Base-by-base conservation (phyloP, 2,888 invertebrate genomes). In the Sabatieria punctata region DNA sequence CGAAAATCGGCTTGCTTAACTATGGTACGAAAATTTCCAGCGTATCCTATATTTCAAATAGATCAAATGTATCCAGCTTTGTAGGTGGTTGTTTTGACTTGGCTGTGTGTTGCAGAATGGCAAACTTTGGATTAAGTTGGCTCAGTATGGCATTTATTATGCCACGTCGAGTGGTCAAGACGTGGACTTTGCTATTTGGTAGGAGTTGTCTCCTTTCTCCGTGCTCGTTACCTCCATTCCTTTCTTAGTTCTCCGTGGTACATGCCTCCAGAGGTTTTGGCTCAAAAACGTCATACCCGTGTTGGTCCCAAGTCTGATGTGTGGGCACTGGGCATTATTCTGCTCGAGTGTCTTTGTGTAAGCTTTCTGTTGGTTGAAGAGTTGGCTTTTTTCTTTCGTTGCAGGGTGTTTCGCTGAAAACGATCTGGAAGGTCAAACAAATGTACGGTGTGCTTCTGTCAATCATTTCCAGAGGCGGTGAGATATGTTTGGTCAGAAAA, bases 311-410 rank as follows among this genome's bases (percentile, higher is more conserved):
- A 84, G 65, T 78, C 79, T 23, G 93, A 93, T 68, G 75, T 86
- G 25, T 95, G 93, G 93, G 79, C 85, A 1, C 70, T 88, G 50
- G 93, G 86, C n/a, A 78, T 93, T 49, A 77, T 91, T 49, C 65
- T 88, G 25, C 71, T 81, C 0, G 88, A 91, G 68, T 67, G 84
- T 4, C 69, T 80, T 48, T 69, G 86, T 38, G 64, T 64, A 52
- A n/a, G n/a, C n/a, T 47, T 57, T 48, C 22, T 26, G 45, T 13
- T 38, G n/a, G 25, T 13, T 83, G 69, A 71, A 40, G 77, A 75
- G 53, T 46, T 82, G 8, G 83, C 82, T 65, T 73, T 84, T 23
- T 77, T 79, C 45, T 45, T 46, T 36, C 45, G 49, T 4, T 41
- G 41, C 22, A 45, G 49, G 4, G 13, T 23, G 23, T 26, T 38